phyloP scores from a whole-genome alignment of 2,888 invertebrate genomes.

The Synanthedon andrenaeformis region DNA sequence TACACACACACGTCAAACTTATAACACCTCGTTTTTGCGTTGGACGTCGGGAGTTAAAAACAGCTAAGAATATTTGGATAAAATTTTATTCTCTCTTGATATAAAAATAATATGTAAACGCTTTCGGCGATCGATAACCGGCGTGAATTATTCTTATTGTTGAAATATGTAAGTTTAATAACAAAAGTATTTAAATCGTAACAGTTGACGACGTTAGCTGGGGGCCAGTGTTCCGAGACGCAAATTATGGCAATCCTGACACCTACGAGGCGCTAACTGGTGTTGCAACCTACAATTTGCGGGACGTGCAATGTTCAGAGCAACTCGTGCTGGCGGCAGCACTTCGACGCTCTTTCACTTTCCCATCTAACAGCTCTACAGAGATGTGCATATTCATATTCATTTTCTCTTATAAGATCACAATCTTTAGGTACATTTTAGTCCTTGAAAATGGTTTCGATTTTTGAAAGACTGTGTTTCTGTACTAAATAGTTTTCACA shows the following conservation, averaged over 20 bases:
- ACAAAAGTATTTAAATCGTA: conserved; percentile 58
- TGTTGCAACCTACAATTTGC: conserved; percentile 56
- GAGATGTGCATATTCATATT: no score
- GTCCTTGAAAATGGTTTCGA: no score
- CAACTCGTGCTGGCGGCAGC: conserved; percentile 21
- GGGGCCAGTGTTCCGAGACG: conserved; percentile 41
- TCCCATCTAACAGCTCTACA: background rate
- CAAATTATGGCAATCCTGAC: conserved; percentile 70
- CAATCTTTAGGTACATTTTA: no score
- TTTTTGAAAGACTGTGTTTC: no score
- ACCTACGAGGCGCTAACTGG: conserved; percentile 69
- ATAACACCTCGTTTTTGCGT: no score
- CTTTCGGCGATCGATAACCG: background rate
- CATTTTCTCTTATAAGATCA: no score
- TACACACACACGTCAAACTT: no score
- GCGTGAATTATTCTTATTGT: no score
- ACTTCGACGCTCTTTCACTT: conserved; percentile 33
- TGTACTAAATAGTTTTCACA: no score
- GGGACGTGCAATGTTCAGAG: conserved; percentile 31
- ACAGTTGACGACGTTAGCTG: conserved; percentile 65
- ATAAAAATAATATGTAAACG: background rate
- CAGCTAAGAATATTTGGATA: no score
- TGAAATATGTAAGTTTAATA: conserved; percentile 19
- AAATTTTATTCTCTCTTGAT: background rate
- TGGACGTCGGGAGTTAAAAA: no score